phyloP scores from a whole-genome alignment of 2,113 vertebrate species.

The Anseranas semipalmata region DNA sequence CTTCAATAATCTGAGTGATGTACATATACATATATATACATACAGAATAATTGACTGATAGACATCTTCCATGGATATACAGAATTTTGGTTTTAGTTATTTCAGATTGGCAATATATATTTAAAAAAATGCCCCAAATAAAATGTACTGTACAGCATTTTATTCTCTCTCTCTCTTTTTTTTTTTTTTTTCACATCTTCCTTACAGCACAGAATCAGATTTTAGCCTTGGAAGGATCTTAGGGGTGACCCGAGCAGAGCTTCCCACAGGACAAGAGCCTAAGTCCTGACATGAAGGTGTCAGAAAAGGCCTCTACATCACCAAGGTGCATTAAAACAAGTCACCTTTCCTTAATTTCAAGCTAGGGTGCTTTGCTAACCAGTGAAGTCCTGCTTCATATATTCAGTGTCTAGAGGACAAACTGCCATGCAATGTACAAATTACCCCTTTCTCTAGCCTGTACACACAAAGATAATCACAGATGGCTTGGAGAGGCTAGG shows the following conservation, averaged over 20 bases:
- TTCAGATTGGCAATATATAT: not conserved
- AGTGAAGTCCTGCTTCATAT: not conserved
- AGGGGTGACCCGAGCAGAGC: not conserved
- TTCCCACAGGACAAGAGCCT: not conserved
- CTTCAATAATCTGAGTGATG: not conserved
- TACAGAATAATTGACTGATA: not conserved
- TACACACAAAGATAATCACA: not conserved
- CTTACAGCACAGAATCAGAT: not conserved
- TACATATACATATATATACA: not conserved
- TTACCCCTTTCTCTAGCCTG: not conserved
- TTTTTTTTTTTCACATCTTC: not conserved
- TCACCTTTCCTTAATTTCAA: conserved; percentile 6
- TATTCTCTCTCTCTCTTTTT: not conserved
- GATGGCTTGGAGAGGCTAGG: not conserved
- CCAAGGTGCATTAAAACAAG: not conserved
- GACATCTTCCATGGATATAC: not conserved
- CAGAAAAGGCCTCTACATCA: not conserved
- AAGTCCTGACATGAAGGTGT: not conserved
- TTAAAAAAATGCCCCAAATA: not conserved
- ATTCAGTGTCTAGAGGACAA: not conserved
- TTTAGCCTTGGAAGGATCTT: not conserved
- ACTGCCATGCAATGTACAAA: not conserved
- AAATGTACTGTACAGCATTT: not conserved
- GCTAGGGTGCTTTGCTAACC: not conserved
- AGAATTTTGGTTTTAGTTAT: not conserved